Evolutionary conservation across 2,888 invertebrate species (phyloP).

Genomic region (Parascotia fuliginaria): DNA sequence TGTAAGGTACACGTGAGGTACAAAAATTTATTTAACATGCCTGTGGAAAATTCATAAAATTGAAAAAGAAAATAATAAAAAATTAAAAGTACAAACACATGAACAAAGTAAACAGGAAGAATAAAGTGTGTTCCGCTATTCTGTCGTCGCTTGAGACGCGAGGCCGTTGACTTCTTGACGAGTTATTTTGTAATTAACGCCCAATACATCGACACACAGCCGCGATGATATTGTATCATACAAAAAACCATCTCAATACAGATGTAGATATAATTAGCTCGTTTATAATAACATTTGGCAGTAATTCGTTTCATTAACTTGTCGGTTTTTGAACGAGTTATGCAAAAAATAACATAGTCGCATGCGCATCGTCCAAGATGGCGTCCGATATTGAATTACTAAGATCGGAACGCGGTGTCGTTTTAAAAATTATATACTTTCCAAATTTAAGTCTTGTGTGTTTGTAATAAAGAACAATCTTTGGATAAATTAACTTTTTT

Average conservation of each 20-base stretch:
- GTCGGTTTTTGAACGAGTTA: conserved; percentile 42
- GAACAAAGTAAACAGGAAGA: conserved; percentile 41
- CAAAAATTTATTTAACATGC: conserved; percentile 7
- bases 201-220: conserved; percentile 51
- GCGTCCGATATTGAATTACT: conserved; percentile 60
- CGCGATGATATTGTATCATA: conserved; percentile 48
- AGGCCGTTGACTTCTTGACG: conserved; percentile 61
- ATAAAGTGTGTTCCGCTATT: conserved; percentile 41
- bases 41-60: conserved; percentile 13
- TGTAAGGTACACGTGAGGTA: conserved; percentile 2
- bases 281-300: conserved; percentile 49
- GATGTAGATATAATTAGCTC: conserved; percentile 51
- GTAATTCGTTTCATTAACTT: conserved; percentile 48
- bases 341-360: conserved; percentile 48
- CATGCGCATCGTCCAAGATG: conserved; percentile 53
- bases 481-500: conserved; percentile 41
- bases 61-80: conserved; percentile 21
- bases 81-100: conserved; percentile 35
- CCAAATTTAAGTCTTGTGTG: conserved; percentile 39
- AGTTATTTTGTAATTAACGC: conserved; percentile 69
- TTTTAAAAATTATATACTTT: conserved; percentile 24
- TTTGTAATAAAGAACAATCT: conserved; percentile 41
- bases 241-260: conserved; percentile 48
- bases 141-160: conserved; percentile 47
- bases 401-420: conserved; percentile 34